Evolutionary conservation across 2,888 invertebrate species (phyloP), one percentile per base, ranked within the genome.

Genomic region (Calliscelio sp.): DNA sequence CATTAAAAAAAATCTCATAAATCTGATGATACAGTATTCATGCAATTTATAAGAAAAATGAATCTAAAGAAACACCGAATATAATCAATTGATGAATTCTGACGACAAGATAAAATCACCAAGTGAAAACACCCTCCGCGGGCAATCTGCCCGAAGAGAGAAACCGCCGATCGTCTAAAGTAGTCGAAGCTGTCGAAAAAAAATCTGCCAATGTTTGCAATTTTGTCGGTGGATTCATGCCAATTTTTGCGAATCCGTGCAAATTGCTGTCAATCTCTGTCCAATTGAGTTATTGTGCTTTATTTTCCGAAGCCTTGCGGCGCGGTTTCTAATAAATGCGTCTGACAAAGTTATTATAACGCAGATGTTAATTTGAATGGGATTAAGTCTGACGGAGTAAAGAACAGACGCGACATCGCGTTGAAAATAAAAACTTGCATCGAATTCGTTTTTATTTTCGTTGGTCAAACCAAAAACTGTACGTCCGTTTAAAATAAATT

Each of bases 181-280:
- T 65, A 16, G 53, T 73, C 18, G 18, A 46, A 38, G 6, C 46
- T 22, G 32, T n/a, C 38, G 38, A 59, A 55, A 80, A 63, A 71
- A 35, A 79, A 44, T 61, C 65, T 68, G 61, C 53, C 49, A 63
- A 65, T 55, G 71, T 49, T 65, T 63, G 79, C 65, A 49, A 71
- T 80, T 61, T 80, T 35, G 44, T 55, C 44, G 46, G 35, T 71
- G 71, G 79, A 71, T 20, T 11, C 24, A 49, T 71, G 79, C 71
- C 79, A 80, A 71, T 80, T 80, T 71, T 71, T 55, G 55, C 63
- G 24, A 46, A 71, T 71, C 57, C 22, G 35, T 41, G 10, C 71
- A 65, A 63, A 63, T 71, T 80, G 55, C 63, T 57, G 79, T 71
- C 71, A 80, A 80, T 80, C 71, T 71, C 71, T 38, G 70, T 51